These are phyloP conservation scores for Epistrophella euchroma DNA, from an alignment of 2,888 invertebrate genomes.

Conservation along the genomic window DNA sequence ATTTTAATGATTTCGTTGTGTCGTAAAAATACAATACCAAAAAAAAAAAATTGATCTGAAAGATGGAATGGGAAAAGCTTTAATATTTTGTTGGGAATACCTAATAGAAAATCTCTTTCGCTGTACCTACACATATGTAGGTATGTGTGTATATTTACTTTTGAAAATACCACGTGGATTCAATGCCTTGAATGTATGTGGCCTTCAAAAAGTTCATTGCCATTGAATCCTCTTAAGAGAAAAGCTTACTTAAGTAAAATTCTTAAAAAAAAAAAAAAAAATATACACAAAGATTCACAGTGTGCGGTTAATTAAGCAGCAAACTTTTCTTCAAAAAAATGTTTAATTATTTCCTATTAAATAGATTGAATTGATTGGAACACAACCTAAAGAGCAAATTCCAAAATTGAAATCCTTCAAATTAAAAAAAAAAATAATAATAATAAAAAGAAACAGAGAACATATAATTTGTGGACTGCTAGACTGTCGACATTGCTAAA, in stretches of 20 bases:
- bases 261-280: background rate
- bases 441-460: background rate
- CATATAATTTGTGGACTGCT: background rate
- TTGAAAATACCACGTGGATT: slow-evolving; percentile 59
- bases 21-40: background rate
- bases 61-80: slow-evolving; percentile 31
- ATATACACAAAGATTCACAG: background rate
- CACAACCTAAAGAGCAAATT: background rate
- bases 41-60: background rate
- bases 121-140: background rate
- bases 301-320: background rate
- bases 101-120: slow-evolving; percentile 25
- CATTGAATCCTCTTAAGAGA: slow-evolving; percentile 19
- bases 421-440: background rate
- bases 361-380: slow-evolving; percentile 1
- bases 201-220: slow-evolving; percentile 64
- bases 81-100: slow-evolving; percentile 19
- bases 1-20: slow-evolving; percentile 7
- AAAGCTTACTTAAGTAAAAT: slow-evolving; percentile 9
- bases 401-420: background rate
- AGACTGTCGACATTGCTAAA: background rate
- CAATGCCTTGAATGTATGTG: slow-evolving; percentile 27
- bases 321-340: background rate
- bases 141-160: background rate
- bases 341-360: slow-evolving; percentile 1